Evolutionary conservation across 2,888 invertebrate genomes (phyloP).

Genomic region (Tolmerus cingulatus): DNA sequence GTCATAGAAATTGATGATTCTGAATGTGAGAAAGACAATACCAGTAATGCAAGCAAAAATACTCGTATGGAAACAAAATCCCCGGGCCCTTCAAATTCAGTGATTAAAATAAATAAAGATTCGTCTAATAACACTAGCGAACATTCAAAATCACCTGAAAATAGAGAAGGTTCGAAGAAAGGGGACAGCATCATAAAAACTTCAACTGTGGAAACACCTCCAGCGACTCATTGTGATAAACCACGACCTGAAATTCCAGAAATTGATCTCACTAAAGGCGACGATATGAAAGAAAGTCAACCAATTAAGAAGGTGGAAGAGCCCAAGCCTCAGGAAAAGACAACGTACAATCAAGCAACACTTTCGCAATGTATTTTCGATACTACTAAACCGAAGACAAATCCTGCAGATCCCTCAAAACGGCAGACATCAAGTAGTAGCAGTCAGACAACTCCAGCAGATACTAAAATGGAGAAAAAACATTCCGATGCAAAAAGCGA

Average conservation of each 20-base stretch:
- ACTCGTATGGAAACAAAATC: not conserved
- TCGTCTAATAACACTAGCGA: not conserved
- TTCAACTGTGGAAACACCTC: not conserved
- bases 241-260: slow-evolving; percentile 37
- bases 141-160: not conserved
- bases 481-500: slow-evolving; percentile 34
- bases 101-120: slow-evolving; percentile 42
- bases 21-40: slow-evolving; percentile 39
- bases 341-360: not conserved
- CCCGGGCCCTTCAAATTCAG: slow-evolving; percentile 10
- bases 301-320: not conserved
- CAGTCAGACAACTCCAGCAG: not conserved
- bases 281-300: not conserved
- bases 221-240: not conserved
- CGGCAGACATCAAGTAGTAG: slow-evolving; percentile 28
- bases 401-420: slow-evolving; percentile 38
- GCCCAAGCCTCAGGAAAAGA: not conserved
- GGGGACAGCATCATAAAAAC: not conserved
- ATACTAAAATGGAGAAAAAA: slow-evolving; percentile 23
- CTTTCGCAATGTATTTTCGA: not conserved
- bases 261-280: slow-evolving; percentile 46
- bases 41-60: not conserved
- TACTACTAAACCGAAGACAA: not conserved
- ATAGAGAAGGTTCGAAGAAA: slow-evolving; percentile 25
- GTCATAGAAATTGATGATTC: slow-evolving; percentile 43